Evolutionary conservation across 2,113 vertebrate genomes (phyloP), one percentile per base, ranked within the genome.

Genomic region (Orthochromis indermauri): DNA sequence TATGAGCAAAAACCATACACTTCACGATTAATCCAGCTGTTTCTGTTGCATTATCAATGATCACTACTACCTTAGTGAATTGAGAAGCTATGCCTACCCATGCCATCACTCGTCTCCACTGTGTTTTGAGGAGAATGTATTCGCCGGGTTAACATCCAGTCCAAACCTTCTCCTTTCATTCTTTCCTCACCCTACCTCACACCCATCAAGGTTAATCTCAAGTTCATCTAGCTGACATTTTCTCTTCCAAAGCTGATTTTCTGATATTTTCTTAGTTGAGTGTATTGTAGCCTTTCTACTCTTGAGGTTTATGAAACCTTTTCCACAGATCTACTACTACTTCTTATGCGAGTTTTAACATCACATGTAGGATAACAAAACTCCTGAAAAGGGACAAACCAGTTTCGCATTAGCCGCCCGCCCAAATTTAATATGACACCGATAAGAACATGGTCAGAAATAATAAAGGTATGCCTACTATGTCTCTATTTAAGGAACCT

Each of bases 401-500:
- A 37, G 83, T 47, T 61, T 59, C 28, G 11, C 24, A 78, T 86
- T 57, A 68, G 68, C 68, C 66, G 7, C 28, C 71, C 11, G 84
- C 37, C 68, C n/a, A 73, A 87, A 86, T 91, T 94, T 91, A 95
- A 94, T 93, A 94, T 85, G 95, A 96, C 92, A 95, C 93, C 83
- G 28, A 95, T 93, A 93, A 94, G 90, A 93, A 89, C 92, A 83
- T 73, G 88, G 80, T 87, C 90, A 89, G 89, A 95, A 94, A 94
- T 94, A 88, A 95, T 95, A 89, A 93, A 86, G 92, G 87, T 94
- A 95, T 94, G 94, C 13, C 53, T 40, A 89, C 91, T 93, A 92
- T 89, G 83, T 92, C 94, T 95, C 95, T 95, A 95, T 96, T 92
- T 96, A 96, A 92, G 89, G 76, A 93, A 91, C 88, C 87, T 91